phyloP scores from a whole-genome alignment of 1,140 invertebrate species.

The Micrasema longulum region DNA sequence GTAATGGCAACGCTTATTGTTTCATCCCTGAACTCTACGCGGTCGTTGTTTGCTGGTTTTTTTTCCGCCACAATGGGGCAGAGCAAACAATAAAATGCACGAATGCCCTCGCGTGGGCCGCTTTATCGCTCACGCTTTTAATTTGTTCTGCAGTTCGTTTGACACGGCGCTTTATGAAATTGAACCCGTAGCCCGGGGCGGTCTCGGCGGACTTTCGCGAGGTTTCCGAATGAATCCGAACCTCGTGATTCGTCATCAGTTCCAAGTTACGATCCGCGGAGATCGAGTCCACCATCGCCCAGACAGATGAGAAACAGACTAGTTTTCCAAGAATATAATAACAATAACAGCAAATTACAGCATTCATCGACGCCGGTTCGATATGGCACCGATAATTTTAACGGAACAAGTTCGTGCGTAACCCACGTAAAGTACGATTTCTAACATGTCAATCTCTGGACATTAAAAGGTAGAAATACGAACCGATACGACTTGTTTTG shows the following conservation, averaged over 20 bases:
- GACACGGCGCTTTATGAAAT: conserved; percentile 34
- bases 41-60: neutral
- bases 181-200: conserved; percentile 20
- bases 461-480: too few relatives aligned
- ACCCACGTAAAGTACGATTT: too few relatives aligned
- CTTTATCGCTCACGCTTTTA: conserved; percentile 47
- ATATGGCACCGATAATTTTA: too few relatives aligned
- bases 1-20: neutral
- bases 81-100: conserved; percentile 43
- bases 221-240: conserved; percentile 8
- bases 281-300: too few relatives aligned
- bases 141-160: conserved; percentile 47
- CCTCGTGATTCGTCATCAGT: conserved; percentile 3
- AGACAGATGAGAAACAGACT: too few relatives aligned
- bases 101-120: conserved; percentile 30
- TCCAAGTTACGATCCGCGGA: neutral
- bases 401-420: too few relatives aligned
- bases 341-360: too few relatives aligned
- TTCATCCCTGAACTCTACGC: neutral
- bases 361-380: too few relatives aligned
- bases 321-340: too few relatives aligned
- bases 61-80: conserved; percentile 17
- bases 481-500: too few relatives aligned
- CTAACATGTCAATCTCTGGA: too few relatives aligned
- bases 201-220: conserved; percentile 5